These are phyloP conservation scores for Arctopsyche grandis DNA, from an alignment of 1,140 invertebrate species.

Conservation along the genomic window DNA sequence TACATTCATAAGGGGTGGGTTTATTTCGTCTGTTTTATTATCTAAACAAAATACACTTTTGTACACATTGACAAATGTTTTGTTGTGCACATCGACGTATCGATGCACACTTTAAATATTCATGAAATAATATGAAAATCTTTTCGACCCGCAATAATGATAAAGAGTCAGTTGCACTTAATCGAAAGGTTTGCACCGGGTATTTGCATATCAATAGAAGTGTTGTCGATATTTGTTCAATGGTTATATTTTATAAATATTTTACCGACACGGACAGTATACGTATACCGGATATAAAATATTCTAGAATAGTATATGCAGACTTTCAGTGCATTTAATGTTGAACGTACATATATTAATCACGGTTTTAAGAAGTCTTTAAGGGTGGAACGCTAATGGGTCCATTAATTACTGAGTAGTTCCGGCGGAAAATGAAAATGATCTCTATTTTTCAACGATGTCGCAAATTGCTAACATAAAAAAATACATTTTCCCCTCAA, in stretches of 20 bases:
- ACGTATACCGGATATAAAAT: neutral
- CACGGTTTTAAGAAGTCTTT: slow-evolving; percentile 6
- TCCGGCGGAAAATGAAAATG: slow-evolving; percentile 10
- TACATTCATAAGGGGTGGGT: neutral
- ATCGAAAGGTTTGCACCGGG: slow-evolving; percentile 48
- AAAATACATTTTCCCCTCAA: neutral
- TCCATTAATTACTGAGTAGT: slow-evolving; percentile 31
- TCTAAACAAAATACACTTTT: neutral
- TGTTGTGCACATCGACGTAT: slow-evolving; percentile 18
- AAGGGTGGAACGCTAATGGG: slow-evolving; percentile 28
- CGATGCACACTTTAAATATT: slow-evolving; percentile 47
- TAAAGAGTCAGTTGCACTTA: slow-evolving; percentile 45
- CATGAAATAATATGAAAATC: slow-evolving; percentile 45
- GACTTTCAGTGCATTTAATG: slow-evolving; percentile 20
- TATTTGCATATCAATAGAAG: slow-evolving; percentile 47
- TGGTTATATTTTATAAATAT: slow-evolving; percentile 19
- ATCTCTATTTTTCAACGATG: slow-evolving; percentile 18
- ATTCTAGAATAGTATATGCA: neutral
- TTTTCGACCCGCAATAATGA: slow-evolving; percentile 12
- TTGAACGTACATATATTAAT: slow-evolving; percentile 1
- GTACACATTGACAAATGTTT: slow-evolving; percentile 28
- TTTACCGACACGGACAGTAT: neutral
- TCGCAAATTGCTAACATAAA: slow-evolving; percentile 7
- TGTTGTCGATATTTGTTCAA: slow-evolving; percentile 9
- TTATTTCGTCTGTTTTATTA: slow-evolving; percentile 9